Conservation (phyloP, 2,113 vertebrate species). For the Grantiella picta region DNA sequence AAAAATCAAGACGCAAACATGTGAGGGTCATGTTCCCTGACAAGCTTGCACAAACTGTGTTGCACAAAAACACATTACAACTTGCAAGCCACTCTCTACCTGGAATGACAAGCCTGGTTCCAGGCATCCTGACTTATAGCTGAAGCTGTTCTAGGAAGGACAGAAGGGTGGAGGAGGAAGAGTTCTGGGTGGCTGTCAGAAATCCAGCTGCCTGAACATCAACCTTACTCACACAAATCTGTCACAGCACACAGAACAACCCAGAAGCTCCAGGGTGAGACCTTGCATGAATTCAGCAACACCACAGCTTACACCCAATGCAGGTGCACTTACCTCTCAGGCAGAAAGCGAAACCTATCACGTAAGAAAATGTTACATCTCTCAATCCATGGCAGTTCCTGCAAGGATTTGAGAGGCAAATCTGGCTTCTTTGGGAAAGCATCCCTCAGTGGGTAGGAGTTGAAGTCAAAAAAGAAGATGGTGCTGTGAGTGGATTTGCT, state of each 20-base stretch:
- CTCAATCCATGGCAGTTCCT: constrained; percentile 33
- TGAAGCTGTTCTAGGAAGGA: not conserved
- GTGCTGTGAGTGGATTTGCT: not conserved
- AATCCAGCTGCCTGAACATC: not conserved
- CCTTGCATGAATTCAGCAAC: not conserved
- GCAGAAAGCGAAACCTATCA: constrained; percentile 3
- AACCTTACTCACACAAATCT: not conserved
- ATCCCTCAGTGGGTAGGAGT: constrained; percentile 35
- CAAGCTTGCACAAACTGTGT: not conserved
- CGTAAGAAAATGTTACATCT: constrained; percentile 61
- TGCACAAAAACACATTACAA: not conserved
- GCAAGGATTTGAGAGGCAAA: not conserved
- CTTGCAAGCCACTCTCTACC: not conserved
- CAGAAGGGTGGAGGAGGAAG: not conserved
- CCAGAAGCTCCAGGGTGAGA: not conserved
- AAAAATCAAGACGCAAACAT: not conserved
- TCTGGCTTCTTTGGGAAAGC: not conserved
- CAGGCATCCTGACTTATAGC: not conserved
- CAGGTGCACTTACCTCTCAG: not conserved
- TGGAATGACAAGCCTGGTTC: not conserved
- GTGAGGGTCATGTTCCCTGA: not conserved
- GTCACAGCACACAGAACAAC: not conserved
- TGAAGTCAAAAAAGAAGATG: constrained; percentile 68
- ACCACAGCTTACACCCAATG: not conserved
- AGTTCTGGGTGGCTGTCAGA: not conserved